Evolutionary conservation across 2,797 vertebrate species (phyloP).

Genomic region (Macropus fuliginosus): DNA sequence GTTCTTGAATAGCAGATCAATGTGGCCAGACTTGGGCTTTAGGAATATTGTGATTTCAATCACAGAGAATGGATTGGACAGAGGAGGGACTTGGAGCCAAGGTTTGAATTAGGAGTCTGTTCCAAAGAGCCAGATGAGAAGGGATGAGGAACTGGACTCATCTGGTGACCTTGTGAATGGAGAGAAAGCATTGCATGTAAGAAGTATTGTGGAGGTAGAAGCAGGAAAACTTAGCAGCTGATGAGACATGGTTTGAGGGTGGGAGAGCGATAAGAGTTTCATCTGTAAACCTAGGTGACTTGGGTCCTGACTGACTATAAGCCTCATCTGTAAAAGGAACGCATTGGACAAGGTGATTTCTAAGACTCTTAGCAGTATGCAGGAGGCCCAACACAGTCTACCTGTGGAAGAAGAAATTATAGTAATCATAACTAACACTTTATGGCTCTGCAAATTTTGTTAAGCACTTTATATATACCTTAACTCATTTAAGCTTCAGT

Average conservation of each 20-base stretch:
- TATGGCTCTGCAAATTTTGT: not conserved
- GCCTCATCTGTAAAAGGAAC: slow-evolving; percentile 33
- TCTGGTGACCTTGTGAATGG: not conserved
- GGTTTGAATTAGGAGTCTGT: not conserved
- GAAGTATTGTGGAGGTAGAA: not conserved
- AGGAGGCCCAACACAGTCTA: not conserved
- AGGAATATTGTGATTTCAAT: not conserved
- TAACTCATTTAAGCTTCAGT: not conserved
- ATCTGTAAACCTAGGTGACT: not conserved
- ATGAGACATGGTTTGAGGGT: not conserved
- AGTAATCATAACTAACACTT: not conserved
- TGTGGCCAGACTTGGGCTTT: not conserved
- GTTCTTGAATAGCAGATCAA: not conserved
- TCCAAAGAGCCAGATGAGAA: not conserved
- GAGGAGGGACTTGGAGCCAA: not conserved
- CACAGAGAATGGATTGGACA: not conserved
- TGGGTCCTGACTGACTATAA: not conserved
- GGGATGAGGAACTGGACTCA: not conserved
- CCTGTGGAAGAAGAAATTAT: not conserved
- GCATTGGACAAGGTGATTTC: not conserved
- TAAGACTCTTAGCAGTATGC: not conserved
- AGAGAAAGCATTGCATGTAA: not conserved
- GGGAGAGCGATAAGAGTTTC: not conserved
- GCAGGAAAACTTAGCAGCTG: not conserved
- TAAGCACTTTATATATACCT: not conserved